Base-by-base conservation (phyloP, 2,797 vertebrate species). In the Apogon hyalosoma region DNA sequence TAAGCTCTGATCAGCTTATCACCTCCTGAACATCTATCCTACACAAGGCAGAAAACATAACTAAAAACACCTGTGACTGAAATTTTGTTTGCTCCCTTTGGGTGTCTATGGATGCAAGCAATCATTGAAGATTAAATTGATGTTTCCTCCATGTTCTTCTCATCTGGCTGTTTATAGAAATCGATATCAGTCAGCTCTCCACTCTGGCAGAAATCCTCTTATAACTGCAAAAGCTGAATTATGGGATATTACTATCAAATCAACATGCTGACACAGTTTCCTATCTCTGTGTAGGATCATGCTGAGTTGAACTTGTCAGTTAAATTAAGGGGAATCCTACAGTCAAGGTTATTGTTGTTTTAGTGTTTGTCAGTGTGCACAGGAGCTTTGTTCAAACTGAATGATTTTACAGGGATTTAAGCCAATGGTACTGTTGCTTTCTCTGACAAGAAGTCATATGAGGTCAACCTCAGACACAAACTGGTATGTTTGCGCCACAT, bases 201-300 rank as follows among this genome's bases (percentile, higher is more conserved):
- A 2, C 59, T 59, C 39, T 15, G 51, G 36, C 63, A 65, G 19
- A 73, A 80, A 87, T 77, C 73, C 77, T 79, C 65, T 87, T 65
- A 55, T 10, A 16, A 46, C 48, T 49, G 60, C 64, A 63, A 51
- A 57, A 42, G 53, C 73, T 61, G 63, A 86, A 80, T 87, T 75
- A 80, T 64, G 71, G 69, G 45, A 79, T 71, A 72, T 72, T 60
- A 57, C 51, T 45, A 38, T 69, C 33, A 78, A 63, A 80, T 70
- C 53, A 69, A 54, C 55, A 53, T 0, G 18, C 66, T 53, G 61
- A 69, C 46, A 64, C 52, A n/a, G 51, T 59, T 33, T 38, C 38
- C 18, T 45, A 16, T 31, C 39, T 69, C 39, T 8, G 49, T 0
- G 28, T 12, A 24, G 19, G 12, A 50, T 59, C 60, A 21, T 3